Evolutionary conservation across 2,888 invertebrate genomes (phyloP), one percentile per base, ranked within the genome.

Genomic region (Melinaea menophilus): DNA sequence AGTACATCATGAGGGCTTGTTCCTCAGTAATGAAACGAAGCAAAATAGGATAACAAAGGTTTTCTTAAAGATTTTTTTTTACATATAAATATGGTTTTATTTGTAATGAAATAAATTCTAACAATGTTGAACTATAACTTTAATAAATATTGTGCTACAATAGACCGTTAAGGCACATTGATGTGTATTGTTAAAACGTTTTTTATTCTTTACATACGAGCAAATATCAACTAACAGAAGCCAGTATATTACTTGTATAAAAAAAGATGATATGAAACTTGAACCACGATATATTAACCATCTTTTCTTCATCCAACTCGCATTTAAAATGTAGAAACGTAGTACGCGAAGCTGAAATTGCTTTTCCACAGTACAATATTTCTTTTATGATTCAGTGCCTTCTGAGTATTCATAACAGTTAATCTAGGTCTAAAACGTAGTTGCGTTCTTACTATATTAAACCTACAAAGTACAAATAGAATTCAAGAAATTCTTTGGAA

Each of bases 391-490:
- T 59, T 61, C 58, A 60, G 58, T 59, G 61, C 57, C 64, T 64
- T 66, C 51, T 51, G 57, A 64, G 61, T 66, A 66, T 66, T 66
- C 66, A 66, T 62, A 66, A 59, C 57, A 57, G 59, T 57, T 66
- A 66, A 66, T 64, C 64, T 66, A 58, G 64, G 61, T 60, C 61
- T 61, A 47, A 61, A 64, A 56, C 61, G 61, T 33, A 59, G 61
- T 56, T 37, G 56, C 59, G 37, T 45, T 62, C 61, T 47, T 58
- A 57, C 37, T 54, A 57, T 57, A 56, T 55, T 22, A 41, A 33
- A 51, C 11, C 9, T 51, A 51, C 51, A 51, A 31, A 51, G 22
- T 9, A 51, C 11, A 51, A 51, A 51, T n/a, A 22, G 5, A 48
- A 13, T 31, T 51, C 31, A 51, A 51, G 31, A 51, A 3, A 9